Conservation (phyloP, 2,888 invertebrate genomes). For the Callyntrura sp. region DNA sequence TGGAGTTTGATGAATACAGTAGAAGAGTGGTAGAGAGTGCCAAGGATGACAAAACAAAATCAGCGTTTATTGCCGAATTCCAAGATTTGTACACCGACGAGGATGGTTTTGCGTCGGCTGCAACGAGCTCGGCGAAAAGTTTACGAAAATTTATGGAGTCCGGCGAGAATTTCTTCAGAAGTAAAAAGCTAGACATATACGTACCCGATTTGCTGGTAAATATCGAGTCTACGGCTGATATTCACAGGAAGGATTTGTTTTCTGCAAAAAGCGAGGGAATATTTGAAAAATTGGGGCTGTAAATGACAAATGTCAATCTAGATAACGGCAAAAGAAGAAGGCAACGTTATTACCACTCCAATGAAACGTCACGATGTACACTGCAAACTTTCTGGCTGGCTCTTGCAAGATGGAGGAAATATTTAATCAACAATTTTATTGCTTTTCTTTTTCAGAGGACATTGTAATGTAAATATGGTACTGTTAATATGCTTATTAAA, state of each 20-base stretch:
- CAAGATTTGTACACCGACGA: constrained; percentile 57
- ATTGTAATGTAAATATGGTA: neutral
- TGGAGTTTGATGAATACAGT: constrained; percentile 26
- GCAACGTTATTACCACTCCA: too few relatives aligned
- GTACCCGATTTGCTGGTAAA: constrained; percentile 22
- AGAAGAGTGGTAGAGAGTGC: neutral
- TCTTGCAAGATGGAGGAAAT: neutral
- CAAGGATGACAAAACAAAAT: neutral
- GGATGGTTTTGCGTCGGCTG: neutral
- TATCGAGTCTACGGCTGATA: constrained; percentile 2
- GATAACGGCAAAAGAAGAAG: too few relatives aligned
- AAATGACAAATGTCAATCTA: too few relatives aligned
- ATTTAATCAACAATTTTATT: neutral
- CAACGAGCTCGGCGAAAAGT: constrained; percentile 30
- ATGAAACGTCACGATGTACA: too few relatives aligned
- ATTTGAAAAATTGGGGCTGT: constrained; percentile 20
- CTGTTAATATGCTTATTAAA: neutral
- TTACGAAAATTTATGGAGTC: constrained; percentile 27
- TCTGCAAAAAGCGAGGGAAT: constrained; percentile 23
- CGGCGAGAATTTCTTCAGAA: neutral
- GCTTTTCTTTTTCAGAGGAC: neutral
- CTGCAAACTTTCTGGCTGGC: too few relatives aligned
- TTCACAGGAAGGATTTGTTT: constrained; percentile 17
- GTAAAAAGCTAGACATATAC: constrained; percentile 24
- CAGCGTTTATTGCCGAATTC: neutral